Percentiles rank a stretch among this genome's conserved stretches.
Evolutionary conservation across 2,797 vertebrate genomes (phyloP).

Genomic region (Catharus ustulatus): DNA sequence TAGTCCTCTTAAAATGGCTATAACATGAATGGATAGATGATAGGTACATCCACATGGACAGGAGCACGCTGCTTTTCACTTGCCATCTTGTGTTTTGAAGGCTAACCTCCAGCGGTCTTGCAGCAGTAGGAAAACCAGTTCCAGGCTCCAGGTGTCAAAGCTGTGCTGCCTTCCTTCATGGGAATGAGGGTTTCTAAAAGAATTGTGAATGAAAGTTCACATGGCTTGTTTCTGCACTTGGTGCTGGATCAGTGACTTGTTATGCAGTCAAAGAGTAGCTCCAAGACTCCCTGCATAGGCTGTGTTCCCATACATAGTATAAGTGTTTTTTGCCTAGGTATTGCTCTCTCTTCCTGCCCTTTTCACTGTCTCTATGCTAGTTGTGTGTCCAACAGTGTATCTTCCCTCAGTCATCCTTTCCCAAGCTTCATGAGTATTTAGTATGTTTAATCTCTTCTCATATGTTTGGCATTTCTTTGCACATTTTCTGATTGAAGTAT

Average conservation of each 20-base stretch:
- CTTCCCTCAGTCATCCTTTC: not conserved
- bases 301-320: rapidly evolving
- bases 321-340: not conserved
- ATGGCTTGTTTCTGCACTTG: not conserved
- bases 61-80: not conserved
- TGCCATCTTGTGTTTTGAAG: not conserved
- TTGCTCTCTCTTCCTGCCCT: not conserved
- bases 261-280: not conserved
- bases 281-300: not conserved
- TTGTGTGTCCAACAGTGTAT: rapidly evolving
- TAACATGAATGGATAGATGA: not conserved
- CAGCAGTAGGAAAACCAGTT: not conserved
- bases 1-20: not conserved
- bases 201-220: not conserved
- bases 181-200: not conserved
- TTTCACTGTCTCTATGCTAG: not conserved
- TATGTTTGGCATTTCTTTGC: not conserved
- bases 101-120: not conserved
- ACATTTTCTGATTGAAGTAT: not conserved
- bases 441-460: not conserved
- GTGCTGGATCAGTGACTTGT: not conserved
- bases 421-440: not conserved
- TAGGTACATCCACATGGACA: not conserved
- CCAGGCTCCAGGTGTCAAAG: not conserved
- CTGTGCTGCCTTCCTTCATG: not conserved